Percentiles rank a stretch among this genome's conserved stretches.
Conservation (phyloP, 2,113 vertebrate genomes). For the Bubalus kerabau region DNA sequence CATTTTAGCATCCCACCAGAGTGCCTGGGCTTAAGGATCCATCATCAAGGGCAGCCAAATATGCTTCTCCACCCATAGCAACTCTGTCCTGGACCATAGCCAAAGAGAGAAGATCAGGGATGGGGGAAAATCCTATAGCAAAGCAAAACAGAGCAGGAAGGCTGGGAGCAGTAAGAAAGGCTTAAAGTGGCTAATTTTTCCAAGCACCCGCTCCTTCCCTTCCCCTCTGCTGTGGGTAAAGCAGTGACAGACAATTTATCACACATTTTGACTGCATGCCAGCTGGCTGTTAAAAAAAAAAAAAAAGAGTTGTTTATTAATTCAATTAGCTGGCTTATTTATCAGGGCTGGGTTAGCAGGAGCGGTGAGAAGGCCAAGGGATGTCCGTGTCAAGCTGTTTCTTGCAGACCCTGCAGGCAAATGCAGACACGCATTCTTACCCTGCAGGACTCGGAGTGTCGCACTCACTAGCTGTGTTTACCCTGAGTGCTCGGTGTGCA, state of each 20-base stretch:
- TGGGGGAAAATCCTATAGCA: slow-evolving; percentile 20
- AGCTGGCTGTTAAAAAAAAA: slow-evolving; percentile 79
- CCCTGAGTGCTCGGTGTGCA: not conserved
- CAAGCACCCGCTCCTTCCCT: slow-evolving; percentile 42
- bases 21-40: slow-evolving; percentile 68
- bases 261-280: slow-evolving; percentile 83
- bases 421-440: not conserved
- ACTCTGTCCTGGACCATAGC: slow-evolving; percentile 74
- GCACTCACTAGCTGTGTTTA: not conserved
- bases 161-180: slow-evolving; percentile 38
- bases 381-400: not conserved
- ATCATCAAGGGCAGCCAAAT: slow-evolving; percentile 69
- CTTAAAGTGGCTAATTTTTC: slow-evolving; percentile 74
- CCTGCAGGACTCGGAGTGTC: fast-evolving
- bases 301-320: slow-evolving; percentile 88
- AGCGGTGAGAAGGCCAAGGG: slow-evolving; percentile 77
- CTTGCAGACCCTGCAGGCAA: slow-evolving; percentile 22
- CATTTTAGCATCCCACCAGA: slow-evolving; percentile 59
- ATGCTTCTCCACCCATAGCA: slow-evolving; percentile 63
- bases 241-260: slow-evolving; percentile 86
- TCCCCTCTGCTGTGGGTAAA: slow-evolving; percentile 71
- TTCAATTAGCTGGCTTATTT: slow-evolving; percentile 88
- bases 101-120: slow-evolving; percentile 70
- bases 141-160: slow-evolving; percentile 61
- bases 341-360: slow-evolving; percentile 78